Percentiles rank a stretch among this genome's conserved stretches.
phyloP scores from a whole-genome alignment of 2,797 vertebrate genomes.

The Cryptoprocta ferox region DNA sequence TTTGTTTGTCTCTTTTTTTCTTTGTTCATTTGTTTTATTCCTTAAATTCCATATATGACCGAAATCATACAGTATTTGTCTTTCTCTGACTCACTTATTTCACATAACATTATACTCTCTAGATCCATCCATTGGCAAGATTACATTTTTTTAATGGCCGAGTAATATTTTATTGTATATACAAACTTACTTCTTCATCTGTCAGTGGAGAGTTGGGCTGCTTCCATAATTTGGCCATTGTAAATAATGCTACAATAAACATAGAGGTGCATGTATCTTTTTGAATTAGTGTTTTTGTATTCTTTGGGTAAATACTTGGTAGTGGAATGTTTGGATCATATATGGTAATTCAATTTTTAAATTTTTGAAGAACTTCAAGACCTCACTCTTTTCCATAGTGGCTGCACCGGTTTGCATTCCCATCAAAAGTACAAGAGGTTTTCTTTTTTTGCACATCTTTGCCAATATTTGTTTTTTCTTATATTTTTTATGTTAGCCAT shows the following conservation, averaged over 20 bases:
- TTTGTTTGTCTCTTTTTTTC: neutral
- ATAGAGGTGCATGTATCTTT: neutral
- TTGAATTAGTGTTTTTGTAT: neutral
- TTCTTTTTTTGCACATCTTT: neutral
- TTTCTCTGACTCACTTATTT: neutral
- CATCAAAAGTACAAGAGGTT: neutral
- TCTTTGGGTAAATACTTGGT: neutral
- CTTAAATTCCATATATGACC: neutral
- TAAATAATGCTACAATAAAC: neutral
- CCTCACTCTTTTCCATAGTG: neutral
- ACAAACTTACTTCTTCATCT: neutral
- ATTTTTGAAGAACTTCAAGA: neutral
- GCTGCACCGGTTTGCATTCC: neutral
- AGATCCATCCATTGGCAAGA: neutral
- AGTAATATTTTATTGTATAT: neutral
- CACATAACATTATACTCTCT: neutral
- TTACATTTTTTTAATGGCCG: neutral
- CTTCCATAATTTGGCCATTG: neutral
- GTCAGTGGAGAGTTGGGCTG: neutral
- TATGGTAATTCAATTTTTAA: neutral
- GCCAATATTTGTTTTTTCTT: neutral
- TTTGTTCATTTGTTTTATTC: neutral
- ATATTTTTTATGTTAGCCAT: neutral
- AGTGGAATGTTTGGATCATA: neutral
- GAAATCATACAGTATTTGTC: neutral